Base-by-base conservation (phyloP, 2,797 vertebrate genomes). In the Enoplosus armatus region DNA sequence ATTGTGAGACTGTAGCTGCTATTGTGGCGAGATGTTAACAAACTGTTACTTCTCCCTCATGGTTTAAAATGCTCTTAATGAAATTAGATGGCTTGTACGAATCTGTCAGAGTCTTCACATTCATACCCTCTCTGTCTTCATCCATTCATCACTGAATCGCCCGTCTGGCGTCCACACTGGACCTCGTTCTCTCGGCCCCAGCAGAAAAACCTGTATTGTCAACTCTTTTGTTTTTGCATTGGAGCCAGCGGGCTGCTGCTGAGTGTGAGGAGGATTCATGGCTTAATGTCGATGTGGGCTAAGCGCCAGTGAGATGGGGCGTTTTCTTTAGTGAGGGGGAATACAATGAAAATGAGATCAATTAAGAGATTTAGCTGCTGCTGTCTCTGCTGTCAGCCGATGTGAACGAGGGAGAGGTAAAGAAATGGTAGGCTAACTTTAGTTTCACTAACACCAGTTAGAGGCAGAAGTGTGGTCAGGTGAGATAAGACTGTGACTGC, bases 281-380 rank as follows among this genome's bases (percentile, higher is more conserved):
- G 60, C 43, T 80, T 67, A 4, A 82, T 87, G 77, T 75, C 1
- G 0, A 31, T 22, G 12, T 37, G 51, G 60, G 84, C 80, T 24
- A 0, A 39, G 31, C 0, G 80, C 75, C 72, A 73, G 41, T 29
- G 59, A 75, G 75, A 72, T 3, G 11, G 35, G 55, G 20, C 1
- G 1, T 55, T 83, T 80, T 80, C 65, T 85, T 82, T 73, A 18
- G 62, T 6, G 58, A 63, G 26, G n/a, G 26, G 31, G 6, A 58
- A 24, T n/a, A 68, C 26, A 73, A 68, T 63, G 61, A 60, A 71
- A 82, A 84, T 41, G 3, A 83, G 61, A 79, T 79, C 18, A 64
- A 35, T 88, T 84, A 53, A 66, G 64, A 74, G 55, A 73, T 73
- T 84, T 72, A 82, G 72, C 26, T 65, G 80, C 76, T 76, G 83